These are phyloP conservation scores for Morone chrysops DNA, from an alignment of 2,113 vertebrate genomes.

Conservation along the genomic window DNA sequence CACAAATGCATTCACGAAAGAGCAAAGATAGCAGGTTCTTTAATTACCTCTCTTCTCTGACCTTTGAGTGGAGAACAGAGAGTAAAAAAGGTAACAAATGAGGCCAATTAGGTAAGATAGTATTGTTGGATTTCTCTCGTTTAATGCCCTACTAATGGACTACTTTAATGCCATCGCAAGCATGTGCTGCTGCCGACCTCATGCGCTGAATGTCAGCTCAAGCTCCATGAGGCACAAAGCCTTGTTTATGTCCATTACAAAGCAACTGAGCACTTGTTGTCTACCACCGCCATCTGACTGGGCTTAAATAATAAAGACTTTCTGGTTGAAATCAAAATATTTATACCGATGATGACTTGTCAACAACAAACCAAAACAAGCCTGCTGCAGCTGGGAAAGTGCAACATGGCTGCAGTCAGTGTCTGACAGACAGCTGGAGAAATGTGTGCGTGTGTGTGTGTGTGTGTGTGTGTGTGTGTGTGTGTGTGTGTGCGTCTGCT, in stretches of 20 bases:
- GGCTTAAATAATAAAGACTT: constrained; percentile 1
- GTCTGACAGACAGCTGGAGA: constrained; percentile 62
- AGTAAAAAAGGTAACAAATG: constrained; percentile 5
- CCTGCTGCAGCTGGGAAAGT: constrained; percentile 49
- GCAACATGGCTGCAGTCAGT: constrained; percentile 37
- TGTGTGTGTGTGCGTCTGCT: constrained; percentile 41
- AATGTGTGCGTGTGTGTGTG: constrained; percentile 25
- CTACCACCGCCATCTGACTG: neutral
- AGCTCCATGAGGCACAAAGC: neutral
- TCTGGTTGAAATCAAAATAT: constrained; percentile 29
- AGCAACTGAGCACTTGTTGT: neutral
- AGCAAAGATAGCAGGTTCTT: constrained; percentile 13
- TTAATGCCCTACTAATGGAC: neutral
- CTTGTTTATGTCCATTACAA: neutral
- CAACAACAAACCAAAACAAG: constrained; percentile 35
- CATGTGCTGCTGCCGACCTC: constrained; percentile 26
- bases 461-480: constrained; percentile 19
- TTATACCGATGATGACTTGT: constrained; percentile 11
- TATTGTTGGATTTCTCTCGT: constrained; percentile 17
- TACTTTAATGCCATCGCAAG: constrained; percentile 6
- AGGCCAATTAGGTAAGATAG: constrained; percentile 22
- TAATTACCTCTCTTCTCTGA: constrained; percentile 45
- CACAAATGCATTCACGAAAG: neutral
- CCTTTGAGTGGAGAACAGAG: neutral
- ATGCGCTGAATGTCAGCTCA: neutral